Evolutionary conservation across 2,113 vertebrate genomes (phyloP).

Genomic region (Daphoenositta chrysoptera): DNA sequence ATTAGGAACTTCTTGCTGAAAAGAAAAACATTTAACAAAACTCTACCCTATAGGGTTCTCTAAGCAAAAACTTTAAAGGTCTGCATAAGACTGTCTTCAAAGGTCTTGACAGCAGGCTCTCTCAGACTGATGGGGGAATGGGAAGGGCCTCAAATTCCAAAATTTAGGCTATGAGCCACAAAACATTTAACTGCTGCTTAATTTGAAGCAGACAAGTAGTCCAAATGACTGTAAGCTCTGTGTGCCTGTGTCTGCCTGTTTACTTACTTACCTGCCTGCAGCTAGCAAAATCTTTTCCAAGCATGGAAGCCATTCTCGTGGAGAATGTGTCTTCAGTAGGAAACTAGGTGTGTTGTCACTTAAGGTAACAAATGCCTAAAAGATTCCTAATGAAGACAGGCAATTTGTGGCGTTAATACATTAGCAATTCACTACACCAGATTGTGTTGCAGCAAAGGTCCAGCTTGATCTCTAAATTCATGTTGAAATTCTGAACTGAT

Average conservation of each 20-base stretch:
- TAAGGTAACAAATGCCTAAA: background rate
- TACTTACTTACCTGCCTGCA: background rate
- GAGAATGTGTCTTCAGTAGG: background rate
- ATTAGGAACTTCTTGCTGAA: background rate
- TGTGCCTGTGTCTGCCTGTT: background rate
- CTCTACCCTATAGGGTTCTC: background rate
- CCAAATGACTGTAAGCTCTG: background rate
- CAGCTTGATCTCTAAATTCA: background rate
- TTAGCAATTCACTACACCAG: background rate
- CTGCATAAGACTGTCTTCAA: background rate
- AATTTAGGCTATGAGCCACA: background rate
- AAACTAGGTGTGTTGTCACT: background rate
- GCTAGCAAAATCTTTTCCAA: background rate
- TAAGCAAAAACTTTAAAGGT: background rate
- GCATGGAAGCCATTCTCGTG: background rate
- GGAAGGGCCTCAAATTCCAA: background rate
- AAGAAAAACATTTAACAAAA: background rate
- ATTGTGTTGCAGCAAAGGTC: background rate
- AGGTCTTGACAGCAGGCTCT: background rate
- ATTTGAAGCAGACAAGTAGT: background rate
- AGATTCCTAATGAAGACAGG: background rate
- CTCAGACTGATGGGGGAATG: fast-evolving
- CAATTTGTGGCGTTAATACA: background rate
- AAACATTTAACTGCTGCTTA: background rate
- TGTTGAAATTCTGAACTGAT: background rate